Evolutionary conservation across 2,888 invertebrate species (phyloP).

Genomic region (Calameuta pallipes): DNA sequence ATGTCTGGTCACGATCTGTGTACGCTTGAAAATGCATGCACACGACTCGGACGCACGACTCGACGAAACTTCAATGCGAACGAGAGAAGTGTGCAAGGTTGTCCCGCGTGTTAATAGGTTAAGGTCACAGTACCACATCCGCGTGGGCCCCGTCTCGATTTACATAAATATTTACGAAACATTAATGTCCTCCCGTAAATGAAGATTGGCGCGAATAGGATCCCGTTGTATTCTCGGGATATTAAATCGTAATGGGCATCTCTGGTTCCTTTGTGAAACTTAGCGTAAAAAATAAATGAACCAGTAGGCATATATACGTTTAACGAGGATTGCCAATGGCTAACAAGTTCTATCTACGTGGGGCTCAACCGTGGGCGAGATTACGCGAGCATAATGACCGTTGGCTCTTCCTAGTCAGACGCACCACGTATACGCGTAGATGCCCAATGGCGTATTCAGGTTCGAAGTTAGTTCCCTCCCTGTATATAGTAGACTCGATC

Average conservation of each 20-base stretch:
- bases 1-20: background rate
- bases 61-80: background rate
- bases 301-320: background rate
- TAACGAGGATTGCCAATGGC: background rate
- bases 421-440: background rate
- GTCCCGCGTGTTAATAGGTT: conserved; percentile 41
- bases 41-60: background rate
- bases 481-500: background rate
- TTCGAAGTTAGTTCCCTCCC: conserved; percentile 7
- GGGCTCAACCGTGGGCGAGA: background rate
- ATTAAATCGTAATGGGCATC: background rate
- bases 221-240: background rate
- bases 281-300: background rate
- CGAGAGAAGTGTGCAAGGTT: conserved; percentile 27
- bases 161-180: conserved; percentile 41
- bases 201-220: background rate
- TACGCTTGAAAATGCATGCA: background rate
- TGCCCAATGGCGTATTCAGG: background rate
- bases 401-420: background rate
- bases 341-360: background rate
- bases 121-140: conserved; percentile 44
- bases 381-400: background rate
- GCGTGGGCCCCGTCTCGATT: conserved; percentile 33
- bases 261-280: background rate
- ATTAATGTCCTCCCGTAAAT: conserved; percentile 3